Conservation (phyloP, 2,113 vertebrate genomes). For the Etia nguti region DNA sequence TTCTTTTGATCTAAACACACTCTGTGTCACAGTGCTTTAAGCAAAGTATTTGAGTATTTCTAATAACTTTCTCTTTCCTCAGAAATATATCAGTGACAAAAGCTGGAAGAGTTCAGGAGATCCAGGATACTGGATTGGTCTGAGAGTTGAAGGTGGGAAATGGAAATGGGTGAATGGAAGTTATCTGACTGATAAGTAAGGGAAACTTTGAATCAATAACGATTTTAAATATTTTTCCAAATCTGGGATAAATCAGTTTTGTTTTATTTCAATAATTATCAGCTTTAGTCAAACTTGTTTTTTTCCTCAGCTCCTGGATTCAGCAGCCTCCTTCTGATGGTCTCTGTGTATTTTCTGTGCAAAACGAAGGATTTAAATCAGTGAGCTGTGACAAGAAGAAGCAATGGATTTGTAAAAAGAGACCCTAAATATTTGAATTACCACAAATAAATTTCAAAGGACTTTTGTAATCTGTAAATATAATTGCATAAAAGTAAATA, state of each 20-base stretch:
- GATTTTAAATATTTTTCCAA: not conserved
- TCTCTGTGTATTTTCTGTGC: not conserved
- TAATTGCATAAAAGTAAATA: not conserved
- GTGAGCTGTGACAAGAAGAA: not conserved
- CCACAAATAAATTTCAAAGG: no score
- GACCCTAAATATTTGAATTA: not conserved
- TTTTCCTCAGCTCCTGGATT: not conserved
- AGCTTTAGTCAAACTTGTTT: not conserved
- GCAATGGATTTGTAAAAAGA: not conserved
- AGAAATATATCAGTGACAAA: accelerated
- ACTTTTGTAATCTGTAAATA: not conserved
- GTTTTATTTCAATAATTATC: not conserved
- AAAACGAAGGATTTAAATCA: not conserved
- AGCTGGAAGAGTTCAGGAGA: accelerated
- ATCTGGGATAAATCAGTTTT: not conserved
- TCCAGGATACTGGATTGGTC: not conserved
- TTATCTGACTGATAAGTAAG: not conserved
- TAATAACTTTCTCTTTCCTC: not conserved
- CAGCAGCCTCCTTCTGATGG: not conserved
- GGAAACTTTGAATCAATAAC: not conserved
- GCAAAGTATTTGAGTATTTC: not conserved
- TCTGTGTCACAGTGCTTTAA: accelerated
- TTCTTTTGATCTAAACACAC: not conserved
- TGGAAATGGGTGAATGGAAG: conserved; percentile 23
- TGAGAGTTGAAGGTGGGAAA: not conserved